Conservation (phyloP, 1,140 invertebrate species). For the Achroia grisella region DNA sequence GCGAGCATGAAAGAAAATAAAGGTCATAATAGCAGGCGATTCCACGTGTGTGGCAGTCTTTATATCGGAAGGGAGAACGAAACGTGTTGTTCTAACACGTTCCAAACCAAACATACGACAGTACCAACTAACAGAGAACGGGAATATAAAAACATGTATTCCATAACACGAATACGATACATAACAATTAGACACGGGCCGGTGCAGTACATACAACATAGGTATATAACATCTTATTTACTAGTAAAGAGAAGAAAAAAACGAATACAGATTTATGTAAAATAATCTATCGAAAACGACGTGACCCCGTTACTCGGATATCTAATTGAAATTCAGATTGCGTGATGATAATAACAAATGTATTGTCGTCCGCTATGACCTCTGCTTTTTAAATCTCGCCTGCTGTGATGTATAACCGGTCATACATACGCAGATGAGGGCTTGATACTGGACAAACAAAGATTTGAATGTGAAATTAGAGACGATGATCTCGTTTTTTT, state of each 20-base stretch:
- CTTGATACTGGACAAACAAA: constrained; percentile 63
- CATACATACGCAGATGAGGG: constrained; percentile 59
- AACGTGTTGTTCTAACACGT: constrained; percentile 28
- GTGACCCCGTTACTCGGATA: constrained; percentile 65
- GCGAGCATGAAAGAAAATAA: constrained; percentile 23
- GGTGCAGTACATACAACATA: constrained; percentile 14
- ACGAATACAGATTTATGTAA: constrained; percentile 53
- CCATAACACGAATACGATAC: constrained; percentile 30
- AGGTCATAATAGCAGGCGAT: constrained; percentile 6
- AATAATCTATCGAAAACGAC: constrained; percentile 53
- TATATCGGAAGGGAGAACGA: constrained; percentile 16
- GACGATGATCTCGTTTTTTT: constrained; percentile 49
- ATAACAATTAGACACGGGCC: constrained; percentile 26
- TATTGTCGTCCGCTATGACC: constrained; percentile 58
- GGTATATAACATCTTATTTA: constrained; percentile 12
- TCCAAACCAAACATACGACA: constrained; percentile 9
- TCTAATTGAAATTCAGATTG: constrained; percentile 65
- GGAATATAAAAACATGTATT: constrained; percentile 11
- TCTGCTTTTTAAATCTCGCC: constrained; percentile 44
- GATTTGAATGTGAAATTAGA: constrained; percentile 63
- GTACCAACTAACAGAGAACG: constrained; percentile 12
- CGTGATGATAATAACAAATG: constrained; percentile 66
- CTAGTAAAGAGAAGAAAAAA: constrained; percentile 18
- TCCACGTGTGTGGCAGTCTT: constrained; percentile 27
- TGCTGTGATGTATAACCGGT: constrained; percentile 43